Evolutionary conservation across 2,113 vertebrate genomes (phyloP).

Genomic region (Gobius niger): DNA sequence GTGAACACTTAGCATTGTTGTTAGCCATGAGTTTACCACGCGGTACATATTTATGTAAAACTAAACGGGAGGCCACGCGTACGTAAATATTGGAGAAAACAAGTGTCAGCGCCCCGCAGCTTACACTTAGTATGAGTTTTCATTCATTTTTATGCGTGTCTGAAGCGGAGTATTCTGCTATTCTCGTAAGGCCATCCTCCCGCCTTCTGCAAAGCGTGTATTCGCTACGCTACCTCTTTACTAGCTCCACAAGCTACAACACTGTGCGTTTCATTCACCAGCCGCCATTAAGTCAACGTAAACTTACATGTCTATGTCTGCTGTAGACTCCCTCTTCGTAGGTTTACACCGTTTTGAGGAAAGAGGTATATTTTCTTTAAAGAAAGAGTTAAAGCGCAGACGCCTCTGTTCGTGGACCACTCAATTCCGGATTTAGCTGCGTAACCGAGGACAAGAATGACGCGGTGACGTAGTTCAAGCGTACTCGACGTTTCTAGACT

Average conservation of each 20-base stretch:
- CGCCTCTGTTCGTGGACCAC: slow-evolving; percentile 30
- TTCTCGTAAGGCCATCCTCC: slow-evolving; percentile 58
- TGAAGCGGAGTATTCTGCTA: not conserved
- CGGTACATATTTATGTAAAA: slow-evolving; percentile 43
- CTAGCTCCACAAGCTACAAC: slow-evolving; percentile 6
- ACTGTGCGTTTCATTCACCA: not conserved
- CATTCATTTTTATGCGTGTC: not conserved
- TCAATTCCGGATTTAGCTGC: slow-evolving; percentile 38
- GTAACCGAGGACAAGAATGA: slow-evolving; percentile 45
- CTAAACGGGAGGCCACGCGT: not conserved
- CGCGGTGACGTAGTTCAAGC: slow-evolving; percentile 50
- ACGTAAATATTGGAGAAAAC: not conserved
- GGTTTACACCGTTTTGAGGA: slow-evolving; percentile 6
- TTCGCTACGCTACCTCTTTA: slow-evolving; percentile 35
- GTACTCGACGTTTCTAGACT: slow-evolving; percentile 71
- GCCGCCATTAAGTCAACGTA: not conserved
- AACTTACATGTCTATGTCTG: slow-evolving; percentile 65
- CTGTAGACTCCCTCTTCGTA: slow-evolving; percentile 13
- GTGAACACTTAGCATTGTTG: slow-evolving; percentile 47
- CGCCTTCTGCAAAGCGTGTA: slow-evolving; percentile 65
- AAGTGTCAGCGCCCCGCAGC: fast-evolving
- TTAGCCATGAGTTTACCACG: slow-evolving; percentile 52
- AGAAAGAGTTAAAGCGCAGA: slow-evolving; percentile 23
- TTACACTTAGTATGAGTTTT: not conserved
- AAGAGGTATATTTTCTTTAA: not conserved